Evolutionary conservation across 1,140 invertebrate species (phyloP), one percentile per base, ranked within the genome.

Genomic region (Brachionus calyciflorus): DNA sequence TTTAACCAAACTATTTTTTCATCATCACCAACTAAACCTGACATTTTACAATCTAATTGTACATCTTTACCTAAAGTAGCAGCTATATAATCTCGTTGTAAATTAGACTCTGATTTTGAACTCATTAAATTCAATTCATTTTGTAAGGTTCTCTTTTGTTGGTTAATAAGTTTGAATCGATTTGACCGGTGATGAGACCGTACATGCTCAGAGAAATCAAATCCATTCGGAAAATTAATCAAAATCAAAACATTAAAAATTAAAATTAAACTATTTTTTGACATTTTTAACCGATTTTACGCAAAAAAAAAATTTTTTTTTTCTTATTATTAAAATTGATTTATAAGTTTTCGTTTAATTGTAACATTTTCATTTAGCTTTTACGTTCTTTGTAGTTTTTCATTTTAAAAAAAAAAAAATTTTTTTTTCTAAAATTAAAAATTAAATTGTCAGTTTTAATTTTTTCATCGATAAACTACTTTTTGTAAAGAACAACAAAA

Each of bases 21-120:
- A 30, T 73, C 51, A 19, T 73, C 69, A 12, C 26, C 26, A 0
- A 51, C 26, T 9, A 73, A 21, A 7, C 46, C 37, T 9, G 26
- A 40, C 46, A 73, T 73, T 73, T 73, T 73, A 19, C 69, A 73
- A 37, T 73, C 69, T n/a, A 73, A 6, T 53, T 51, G 44, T 14
- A 73, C 69, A 14, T 73, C 69, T 7, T 51, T 49, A 9, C 69
- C 69, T 0, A 73, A 19, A 17, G 48, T 33, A 9, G 30, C 37
- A 14, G 44, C 19, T 28, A 73, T 28, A 41, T 73, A 73, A 24
- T 70, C 65, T 33, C 69, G 30, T 28, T 73, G 46, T 51, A 28
- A n/a, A 37, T 37, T 63, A n/a, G 3, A n/a, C n/a, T 14, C 44
- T 46, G 44, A 10, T 46, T 46, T 46, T 7, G 44, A 14, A 5